These are phyloP conservation scores for Serripes groenlandicus DNA, from an alignment of 2,888 invertebrate species.

Conservation along the genomic window DNA sequence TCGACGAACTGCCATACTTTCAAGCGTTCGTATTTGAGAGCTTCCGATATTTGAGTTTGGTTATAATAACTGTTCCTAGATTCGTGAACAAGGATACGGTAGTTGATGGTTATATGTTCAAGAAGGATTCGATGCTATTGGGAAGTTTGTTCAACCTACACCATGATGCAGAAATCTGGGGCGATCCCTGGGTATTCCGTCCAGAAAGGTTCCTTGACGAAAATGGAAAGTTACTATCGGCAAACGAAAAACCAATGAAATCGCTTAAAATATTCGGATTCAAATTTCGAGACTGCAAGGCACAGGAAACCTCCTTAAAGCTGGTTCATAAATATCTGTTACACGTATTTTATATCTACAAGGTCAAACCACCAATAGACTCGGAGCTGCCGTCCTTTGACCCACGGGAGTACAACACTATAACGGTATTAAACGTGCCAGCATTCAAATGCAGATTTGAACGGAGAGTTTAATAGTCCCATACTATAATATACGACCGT, in stretches of 20 bases:
- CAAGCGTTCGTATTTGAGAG: slow-evolving; percentile 7
- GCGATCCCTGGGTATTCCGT: slow-evolving; percentile 4
- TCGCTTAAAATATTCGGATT: slow-evolving; percentile 10
- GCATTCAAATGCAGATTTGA: slow-evolving; percentile 8
- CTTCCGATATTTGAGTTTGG: slow-evolving; percentile 22
- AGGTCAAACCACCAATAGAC: not conserved
- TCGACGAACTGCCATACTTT: not conserved
- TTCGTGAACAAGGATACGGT: slow-evolving; percentile 1
- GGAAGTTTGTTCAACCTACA: slow-evolving; percentile 15
- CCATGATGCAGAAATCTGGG: not conserved
- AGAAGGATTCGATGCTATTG: slow-evolving; percentile 1
- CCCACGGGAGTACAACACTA: not conserved
- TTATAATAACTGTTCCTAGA: slow-evolving; percentile 14
- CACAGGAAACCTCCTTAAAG: not conserved
- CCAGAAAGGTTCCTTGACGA: slow-evolving; percentile 7
- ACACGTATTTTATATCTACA: slow-evolving; percentile 3
- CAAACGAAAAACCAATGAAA: not conserved
- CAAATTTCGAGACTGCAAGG: slow-evolving; percentile 4
- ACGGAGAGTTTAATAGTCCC: slow-evolving; percentile 2
- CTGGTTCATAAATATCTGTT: not conserved
- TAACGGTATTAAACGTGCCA: slow-evolving; percentile 7
- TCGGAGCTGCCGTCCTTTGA: slow-evolving; percentile 7
- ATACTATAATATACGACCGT: too few relatives aligned
- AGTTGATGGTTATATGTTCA: slow-evolving; percentile 6
- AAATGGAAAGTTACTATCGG: slow-evolving; percentile 2